phyloP scores from a whole-genome alignment of 2,797 vertebrate genomes.

The Xiphorhynchus erythropygius region DNA sequence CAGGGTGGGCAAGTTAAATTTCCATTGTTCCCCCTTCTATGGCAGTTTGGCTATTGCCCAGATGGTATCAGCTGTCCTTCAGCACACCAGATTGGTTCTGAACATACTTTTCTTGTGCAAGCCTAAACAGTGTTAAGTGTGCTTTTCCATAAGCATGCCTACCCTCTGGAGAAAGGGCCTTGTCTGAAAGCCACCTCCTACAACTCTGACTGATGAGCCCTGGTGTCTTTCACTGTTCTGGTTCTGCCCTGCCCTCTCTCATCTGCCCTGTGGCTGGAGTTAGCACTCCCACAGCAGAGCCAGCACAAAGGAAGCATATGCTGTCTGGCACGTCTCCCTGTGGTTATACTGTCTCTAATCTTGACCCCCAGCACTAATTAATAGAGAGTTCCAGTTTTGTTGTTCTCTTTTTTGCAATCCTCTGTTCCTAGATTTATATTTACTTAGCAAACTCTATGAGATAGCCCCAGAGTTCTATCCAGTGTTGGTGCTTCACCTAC shows the following conservation, averaged over 20 bases:
- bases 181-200: neutral
- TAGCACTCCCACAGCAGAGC: neutral
- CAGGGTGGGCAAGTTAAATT: neutral
- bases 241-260: neutral
- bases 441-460: neutral
- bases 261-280: neutral
- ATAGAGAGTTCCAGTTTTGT: neutral
- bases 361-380: neutral
- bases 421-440: neutral
- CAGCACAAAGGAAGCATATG: neutral
- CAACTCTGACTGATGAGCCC: neutral
- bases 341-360: neutral
- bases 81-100: fast-evolving
- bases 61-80: neutral
- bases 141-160: neutral
- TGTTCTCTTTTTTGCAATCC: neutral
- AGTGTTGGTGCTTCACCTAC: neutral
- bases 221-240: neutral
- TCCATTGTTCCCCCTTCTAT: neutral
- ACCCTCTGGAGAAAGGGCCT: neutral
- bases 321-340: neutral
- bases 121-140: neutral
- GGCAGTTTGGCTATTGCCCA: neutral
- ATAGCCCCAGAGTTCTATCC: neutral
- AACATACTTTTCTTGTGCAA: neutral